Percentiles rank a stretch among this genome's conserved stretches.
Evolutionary conservation across 1,140 invertebrate species (phyloP).

Genomic region (Cotesia chilonis): DNA sequence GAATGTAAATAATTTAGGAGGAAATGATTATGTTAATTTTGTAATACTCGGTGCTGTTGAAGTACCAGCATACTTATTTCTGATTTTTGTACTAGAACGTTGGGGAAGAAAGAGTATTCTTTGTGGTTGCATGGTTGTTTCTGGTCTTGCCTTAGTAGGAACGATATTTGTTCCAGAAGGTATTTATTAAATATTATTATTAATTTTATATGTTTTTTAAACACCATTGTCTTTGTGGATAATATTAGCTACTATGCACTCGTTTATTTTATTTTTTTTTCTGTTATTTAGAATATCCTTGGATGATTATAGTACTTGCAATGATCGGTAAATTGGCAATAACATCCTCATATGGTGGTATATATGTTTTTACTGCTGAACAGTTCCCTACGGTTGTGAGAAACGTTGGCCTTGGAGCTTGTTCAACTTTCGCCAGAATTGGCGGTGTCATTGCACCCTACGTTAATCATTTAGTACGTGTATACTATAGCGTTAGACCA

Average conservation of each 20-base stretch:
- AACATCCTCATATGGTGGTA: conserved; percentile 80
- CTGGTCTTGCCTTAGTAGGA: conserved; percentile 71
- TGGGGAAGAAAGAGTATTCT: conserved; percentile 77
- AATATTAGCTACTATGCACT: conserved; percentile 2
- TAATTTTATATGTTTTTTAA: conserved; percentile 9
- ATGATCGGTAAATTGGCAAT: conserved; percentile 87
- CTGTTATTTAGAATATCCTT: conserved; percentile 64
- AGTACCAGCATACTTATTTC: conserved; percentile 77
- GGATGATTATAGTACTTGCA: conserved; percentile 73
- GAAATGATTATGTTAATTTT: conserved; percentile 80
- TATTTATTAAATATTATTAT: conserved; percentile 45
- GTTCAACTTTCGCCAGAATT: conserved; percentile 79
- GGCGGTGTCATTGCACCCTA: conserved; percentile 82
- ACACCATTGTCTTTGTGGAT: conserved; percentile 14
- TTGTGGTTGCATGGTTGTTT: conserved; percentile 75
- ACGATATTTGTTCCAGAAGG: conserved; percentile 71
- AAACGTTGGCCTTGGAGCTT: conserved; percentile 79
- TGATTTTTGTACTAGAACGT: conserved; percentile 75
- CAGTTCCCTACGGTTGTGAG: conserved; percentile 86
- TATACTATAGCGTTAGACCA: neutral
- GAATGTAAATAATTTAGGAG: conserved; percentile 78
- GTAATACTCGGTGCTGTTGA: conserved; percentile 80
- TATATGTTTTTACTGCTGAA: conserved; percentile 84
- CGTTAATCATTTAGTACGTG: conserved; percentile 70
- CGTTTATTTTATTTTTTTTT: conserved; percentile 18